Evolutionary conservation across 2,888 invertebrate genomes (phyloP).

Genomic region (Cosmia pyralina): DNA sequence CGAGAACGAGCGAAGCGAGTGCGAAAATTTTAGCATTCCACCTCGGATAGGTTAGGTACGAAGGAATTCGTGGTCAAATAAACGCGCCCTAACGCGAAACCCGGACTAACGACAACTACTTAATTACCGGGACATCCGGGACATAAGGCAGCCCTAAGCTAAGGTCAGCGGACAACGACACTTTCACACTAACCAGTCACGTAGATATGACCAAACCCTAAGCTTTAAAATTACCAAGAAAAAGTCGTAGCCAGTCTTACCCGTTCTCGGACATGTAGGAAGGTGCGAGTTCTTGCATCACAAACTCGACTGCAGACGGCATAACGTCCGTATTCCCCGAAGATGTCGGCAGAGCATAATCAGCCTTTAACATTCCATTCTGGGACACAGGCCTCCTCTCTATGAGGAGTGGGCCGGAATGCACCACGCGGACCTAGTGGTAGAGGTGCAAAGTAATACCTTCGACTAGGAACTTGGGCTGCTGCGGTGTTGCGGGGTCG

Average conservation of each 20-base stretch:
- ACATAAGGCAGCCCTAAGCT: too few species aligned
- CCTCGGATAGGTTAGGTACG: too few species aligned
- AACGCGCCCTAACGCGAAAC: too few species aligned
- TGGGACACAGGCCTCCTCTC: not conserved
- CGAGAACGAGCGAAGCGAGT: too few species aligned
- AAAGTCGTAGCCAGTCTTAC: not conserved
- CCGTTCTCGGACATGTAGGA: not conserved
- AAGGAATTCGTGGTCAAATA: too few species aligned
- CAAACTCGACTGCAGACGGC: not conserved
- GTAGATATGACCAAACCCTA: not conserved
- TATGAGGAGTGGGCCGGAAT: too few species aligned
- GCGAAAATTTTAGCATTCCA: too few species aligned
- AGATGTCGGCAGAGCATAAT: not conserved
- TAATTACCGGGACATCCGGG: too few species aligned
- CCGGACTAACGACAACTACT: too few species aligned
- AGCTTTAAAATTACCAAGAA: not conserved
- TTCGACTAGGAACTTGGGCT: conserved; percentile 91
- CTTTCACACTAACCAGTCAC: not conserved
- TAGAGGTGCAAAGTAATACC: conserved; percentile 67
- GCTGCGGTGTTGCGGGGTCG: conserved; percentile 90
- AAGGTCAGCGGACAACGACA: too few species aligned
- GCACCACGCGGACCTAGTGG: too few species aligned
- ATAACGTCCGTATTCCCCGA: not conserved
- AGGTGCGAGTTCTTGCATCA: not conserved
- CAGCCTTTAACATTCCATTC: too few species aligned